Percentiles rank a stretch among this genome's conserved stretches.
Evolutionary conservation across 2,113 vertebrate species (phyloP).

Genomic region (Cisticola juncidis): DNA sequence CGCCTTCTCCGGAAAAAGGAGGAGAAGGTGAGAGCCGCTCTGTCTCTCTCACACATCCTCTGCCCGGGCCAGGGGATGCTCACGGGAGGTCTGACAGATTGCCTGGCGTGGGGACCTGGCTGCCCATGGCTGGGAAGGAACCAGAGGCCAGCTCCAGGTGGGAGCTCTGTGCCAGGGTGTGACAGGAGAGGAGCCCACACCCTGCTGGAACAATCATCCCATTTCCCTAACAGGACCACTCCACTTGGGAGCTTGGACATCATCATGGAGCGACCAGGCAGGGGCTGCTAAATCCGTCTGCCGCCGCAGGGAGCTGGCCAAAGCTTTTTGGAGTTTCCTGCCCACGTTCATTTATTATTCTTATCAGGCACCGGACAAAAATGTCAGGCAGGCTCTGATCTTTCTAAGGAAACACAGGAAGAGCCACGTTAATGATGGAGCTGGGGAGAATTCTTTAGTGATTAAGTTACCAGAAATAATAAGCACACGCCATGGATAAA

Average conservation of each 20-base stretch:
- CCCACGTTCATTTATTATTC: constrained; percentile 25
- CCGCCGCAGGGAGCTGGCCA: rapidly evolving
- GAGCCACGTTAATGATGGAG: neutral
- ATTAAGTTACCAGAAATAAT: constrained; percentile 45
- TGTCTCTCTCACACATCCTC: neutral
- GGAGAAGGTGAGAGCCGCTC: neutral
- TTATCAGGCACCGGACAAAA: constrained; percentile 43
- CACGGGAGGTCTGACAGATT: neutral
- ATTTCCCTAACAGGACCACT: constrained; percentile 7
- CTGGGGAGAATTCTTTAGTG: constrained; percentile 39
- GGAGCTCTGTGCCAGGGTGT: neutral
- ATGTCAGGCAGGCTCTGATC: constrained; percentile 28
- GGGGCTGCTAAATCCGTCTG: neutral
- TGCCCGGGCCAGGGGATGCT: neutral
- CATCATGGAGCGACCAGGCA: neutral
- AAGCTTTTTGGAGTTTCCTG: neutral
- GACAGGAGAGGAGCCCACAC: neutral
- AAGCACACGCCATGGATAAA: neutral
- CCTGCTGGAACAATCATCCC: neutral
- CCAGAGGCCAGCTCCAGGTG: neutral
- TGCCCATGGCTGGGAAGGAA: neutral
- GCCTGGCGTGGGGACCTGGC: neutral
- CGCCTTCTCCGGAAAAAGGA: constrained; percentile 43
- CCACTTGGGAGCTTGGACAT: neutral
- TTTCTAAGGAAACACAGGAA: constrained; percentile 52